Evolutionary conservation across 2,797 vertebrate species (phyloP).

Genomic region (Notamacropus eugenii): DNA sequence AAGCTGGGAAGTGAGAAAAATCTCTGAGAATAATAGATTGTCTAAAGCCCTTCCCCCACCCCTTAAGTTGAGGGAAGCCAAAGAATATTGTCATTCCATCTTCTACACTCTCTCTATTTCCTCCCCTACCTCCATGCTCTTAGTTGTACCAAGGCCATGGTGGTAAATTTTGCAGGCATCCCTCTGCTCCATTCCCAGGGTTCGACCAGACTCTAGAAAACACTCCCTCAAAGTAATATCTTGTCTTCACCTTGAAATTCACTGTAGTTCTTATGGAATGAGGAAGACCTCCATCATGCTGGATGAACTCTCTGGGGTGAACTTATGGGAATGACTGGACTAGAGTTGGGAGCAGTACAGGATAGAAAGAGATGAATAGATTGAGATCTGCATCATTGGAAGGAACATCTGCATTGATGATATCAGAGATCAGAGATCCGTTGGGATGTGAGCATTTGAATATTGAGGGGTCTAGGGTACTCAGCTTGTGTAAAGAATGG

Average conservation of each 20-base stretch:
- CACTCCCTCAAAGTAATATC: not conserved
- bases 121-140: not conserved
- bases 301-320: not conserved
- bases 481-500: not conserved
- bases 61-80: not conserved
- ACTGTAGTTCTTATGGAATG: not conserved
- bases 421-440: not conserved
- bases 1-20: not conserved
- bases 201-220: not conserved
- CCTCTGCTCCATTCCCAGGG: not conserved
- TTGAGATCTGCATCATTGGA: not conserved
- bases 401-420: no score
- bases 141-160: not conserved
- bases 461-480: not conserved
- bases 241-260: not conserved
- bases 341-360: not conserved
- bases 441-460: not conserved
- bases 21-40: not conserved
- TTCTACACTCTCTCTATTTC: not conserved
- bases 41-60: not conserved
- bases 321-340: not conserved
- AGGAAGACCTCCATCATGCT: not conserved
- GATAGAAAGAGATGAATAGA: not conserved
- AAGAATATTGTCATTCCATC: not conserved
- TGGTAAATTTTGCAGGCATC: not conserved